Evolutionary conservation across 2,888 invertebrate species (phyloP).

Genomic region (Caenorhabditis sp.): DNA sequence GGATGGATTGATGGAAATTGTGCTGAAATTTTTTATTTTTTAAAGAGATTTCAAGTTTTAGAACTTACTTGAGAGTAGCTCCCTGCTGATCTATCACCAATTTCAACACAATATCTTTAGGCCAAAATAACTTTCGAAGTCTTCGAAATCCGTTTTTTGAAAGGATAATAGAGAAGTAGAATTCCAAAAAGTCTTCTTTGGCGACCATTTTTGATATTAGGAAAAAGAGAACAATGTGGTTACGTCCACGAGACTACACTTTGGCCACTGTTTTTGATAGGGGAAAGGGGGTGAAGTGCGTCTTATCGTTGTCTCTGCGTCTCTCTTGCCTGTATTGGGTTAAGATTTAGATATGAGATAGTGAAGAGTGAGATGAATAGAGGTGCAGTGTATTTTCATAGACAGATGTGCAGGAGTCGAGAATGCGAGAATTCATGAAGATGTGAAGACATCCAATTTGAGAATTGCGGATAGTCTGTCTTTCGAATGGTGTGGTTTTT

Average conservation of each 20-base stretch:
- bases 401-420: no score
- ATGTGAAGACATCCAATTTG: no score
- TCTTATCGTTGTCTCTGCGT: slow-evolving; percentile 32
- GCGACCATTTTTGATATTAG: slow-evolving; percentile 11
- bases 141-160: slow-evolving; percentile 24
- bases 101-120: background rate
- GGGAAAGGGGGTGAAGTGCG: background rate
- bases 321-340: slow-evolving; percentile 20
- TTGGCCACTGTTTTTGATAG: slow-evolving; percentile 53
- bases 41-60: background rate
- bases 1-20: slow-evolving; percentile 55
- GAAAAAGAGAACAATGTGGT: background rate
- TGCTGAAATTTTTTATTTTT: slow-evolving; percentile 40
- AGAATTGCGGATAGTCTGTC: no score
- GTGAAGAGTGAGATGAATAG: slow-evolving; percentile 1
- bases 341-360: slow-evolving; percentile 19
- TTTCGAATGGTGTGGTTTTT: no score
- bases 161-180: slow-evolving; percentile 26
- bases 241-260: slow-evolving; percentile 30
- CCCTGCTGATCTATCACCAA: slow-evolving; percentile 21
- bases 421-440: no score
- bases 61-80: slow-evolving; percentile 28
- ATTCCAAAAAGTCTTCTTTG: slow-evolving; percentile 23
- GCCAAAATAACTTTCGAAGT: slow-evolving; percentile 40
- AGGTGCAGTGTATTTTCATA: no score